phyloP scores from a whole-genome alignment of 2,113 vertebrate species.

The Anguilla japonica region DNA sequence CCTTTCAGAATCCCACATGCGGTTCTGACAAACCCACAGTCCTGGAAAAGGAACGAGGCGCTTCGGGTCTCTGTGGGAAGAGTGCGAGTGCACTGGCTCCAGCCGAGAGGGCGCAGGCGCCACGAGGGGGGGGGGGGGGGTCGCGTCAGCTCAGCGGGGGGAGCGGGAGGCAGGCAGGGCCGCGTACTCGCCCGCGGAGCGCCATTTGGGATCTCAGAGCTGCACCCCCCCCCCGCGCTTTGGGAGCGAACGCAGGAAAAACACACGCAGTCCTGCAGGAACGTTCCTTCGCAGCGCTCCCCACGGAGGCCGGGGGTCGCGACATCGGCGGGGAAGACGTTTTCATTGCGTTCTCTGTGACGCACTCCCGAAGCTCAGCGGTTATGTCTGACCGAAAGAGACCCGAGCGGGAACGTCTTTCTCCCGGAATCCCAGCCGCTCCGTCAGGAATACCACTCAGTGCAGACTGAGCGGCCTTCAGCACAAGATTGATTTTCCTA shows the following conservation, averaged over 20 bases:
- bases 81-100: neutral
- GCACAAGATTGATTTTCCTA: constrained; percentile 55
- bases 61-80: neutral
- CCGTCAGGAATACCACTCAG: constrained; percentile 52
- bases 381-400: neutral
- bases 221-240: neutral
- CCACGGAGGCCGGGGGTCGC: neutral
- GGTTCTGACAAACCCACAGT: neutral
- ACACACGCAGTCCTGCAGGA: neutral
- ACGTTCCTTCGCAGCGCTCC: neutral
- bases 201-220: neutral
- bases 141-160: neutral
- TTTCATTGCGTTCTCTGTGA: neutral
- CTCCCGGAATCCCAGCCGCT: constrained; percentile 44
- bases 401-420: constrained; percentile 36
- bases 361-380: neutral
- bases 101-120: neutral
- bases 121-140: neutral
- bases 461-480: constrained; percentile 56
- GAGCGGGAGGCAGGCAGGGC: neutral
- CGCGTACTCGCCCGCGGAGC: neutral
- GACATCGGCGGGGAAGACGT: neutral
- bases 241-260: neutral
- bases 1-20: neutral
- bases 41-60: neutral